phyloP scores from a whole-genome alignment of 2,113 vertebrate species.

The Tachycineta bicolor region DNA sequence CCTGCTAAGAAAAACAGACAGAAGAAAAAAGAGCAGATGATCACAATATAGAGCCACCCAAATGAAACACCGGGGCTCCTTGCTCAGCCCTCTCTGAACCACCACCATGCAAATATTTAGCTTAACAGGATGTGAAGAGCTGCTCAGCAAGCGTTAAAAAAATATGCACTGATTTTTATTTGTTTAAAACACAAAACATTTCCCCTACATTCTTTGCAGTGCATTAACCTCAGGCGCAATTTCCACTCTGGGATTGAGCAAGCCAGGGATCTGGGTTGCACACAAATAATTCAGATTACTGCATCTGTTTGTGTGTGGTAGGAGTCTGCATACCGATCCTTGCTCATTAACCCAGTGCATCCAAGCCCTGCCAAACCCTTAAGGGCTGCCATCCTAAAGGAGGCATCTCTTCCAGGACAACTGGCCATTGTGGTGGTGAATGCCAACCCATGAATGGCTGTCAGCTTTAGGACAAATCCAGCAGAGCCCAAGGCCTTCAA shows the following conservation, averaged over 20 bases:
- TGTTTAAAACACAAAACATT: conserved; percentile 68
- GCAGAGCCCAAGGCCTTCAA: background rate
- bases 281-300: conserved; percentile 5
- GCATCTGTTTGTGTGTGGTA: conserved; percentile 19
- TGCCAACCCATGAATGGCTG: background rate
- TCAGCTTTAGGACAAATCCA: background rate
- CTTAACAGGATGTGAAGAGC: conserved; percentile 71
- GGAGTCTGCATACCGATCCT: background rate
- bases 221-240: conserved; percentile 49
- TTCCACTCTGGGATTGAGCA: conserved; percentile 49
- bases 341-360: background rate
- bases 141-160: conserved; percentile 66
- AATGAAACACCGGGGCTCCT: conserved; percentile 60
- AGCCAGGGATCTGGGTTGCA: conserved; percentile 23
- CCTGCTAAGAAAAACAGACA: conserved; percentile 76
- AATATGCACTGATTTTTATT: conserved; percentile 64
- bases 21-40: conserved; percentile 68
- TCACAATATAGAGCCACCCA: conserved; percentile 55
- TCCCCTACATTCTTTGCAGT: conserved; percentile 68
- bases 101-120: conserved; percentile 72
- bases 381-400: background rate
- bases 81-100: conserved; percentile 41
- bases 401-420: background rate
- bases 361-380: background rate
- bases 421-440: background rate